Percentiles rank a stretch among this genome's conserved stretches.
phyloP scores from a whole-genome alignment of 2,797 vertebrate species.

The Molossus molossus region DNA sequence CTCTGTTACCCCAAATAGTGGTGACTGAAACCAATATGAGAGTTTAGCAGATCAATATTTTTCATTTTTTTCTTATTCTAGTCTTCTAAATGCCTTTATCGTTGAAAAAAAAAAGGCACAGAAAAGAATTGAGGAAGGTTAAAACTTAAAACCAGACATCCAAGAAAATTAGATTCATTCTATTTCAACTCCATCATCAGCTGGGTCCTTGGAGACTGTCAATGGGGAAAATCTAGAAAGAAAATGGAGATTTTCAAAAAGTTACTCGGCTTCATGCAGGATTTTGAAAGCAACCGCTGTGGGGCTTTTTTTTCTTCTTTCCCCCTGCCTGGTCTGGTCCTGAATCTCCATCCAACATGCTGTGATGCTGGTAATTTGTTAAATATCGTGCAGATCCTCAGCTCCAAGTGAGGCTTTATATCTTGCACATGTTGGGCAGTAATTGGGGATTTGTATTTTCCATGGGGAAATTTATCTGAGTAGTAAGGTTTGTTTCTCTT shows the following conservation, averaged over 20 bases:
- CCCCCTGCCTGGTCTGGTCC: conserved; percentile 81
- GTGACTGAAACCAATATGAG: conserved; percentile 83
- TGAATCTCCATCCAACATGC: conserved; percentile 84
- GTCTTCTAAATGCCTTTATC: conserved; percentile 87
- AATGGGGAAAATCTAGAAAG: conserved; percentile 71
- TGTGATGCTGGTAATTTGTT: conserved; percentile 89
- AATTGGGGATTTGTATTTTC: conserved; percentile 91
- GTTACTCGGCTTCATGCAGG: conserved; percentile 62
- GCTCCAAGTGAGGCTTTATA: conserved; percentile 86
- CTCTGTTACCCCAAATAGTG: conserved; percentile 72
- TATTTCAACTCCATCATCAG: conserved; percentile 86
- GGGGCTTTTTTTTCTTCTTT: conserved; percentile 78
- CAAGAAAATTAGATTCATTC: conserved; percentile 88
- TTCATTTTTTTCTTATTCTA: conserved; percentile 85
- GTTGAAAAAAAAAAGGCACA: conserved; percentile 73
- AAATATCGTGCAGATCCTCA: conserved; percentile 86
- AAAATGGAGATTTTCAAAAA: conserved; percentile 66
- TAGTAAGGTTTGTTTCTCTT: conserved; percentile 84
- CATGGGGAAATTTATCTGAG: conserved; percentile 87
- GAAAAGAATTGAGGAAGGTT: conserved; percentile 87
- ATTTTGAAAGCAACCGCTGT: conserved; percentile 77
- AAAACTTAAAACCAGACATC: conserved; percentile 87
- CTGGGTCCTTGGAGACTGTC: conserved; percentile 61
- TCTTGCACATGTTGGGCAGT: conserved; percentile 88
- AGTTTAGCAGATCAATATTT: conserved; percentile 85